Conservation (phyloP, 2,797 vertebrate genomes). For the Malacoraja senta region DNA sequence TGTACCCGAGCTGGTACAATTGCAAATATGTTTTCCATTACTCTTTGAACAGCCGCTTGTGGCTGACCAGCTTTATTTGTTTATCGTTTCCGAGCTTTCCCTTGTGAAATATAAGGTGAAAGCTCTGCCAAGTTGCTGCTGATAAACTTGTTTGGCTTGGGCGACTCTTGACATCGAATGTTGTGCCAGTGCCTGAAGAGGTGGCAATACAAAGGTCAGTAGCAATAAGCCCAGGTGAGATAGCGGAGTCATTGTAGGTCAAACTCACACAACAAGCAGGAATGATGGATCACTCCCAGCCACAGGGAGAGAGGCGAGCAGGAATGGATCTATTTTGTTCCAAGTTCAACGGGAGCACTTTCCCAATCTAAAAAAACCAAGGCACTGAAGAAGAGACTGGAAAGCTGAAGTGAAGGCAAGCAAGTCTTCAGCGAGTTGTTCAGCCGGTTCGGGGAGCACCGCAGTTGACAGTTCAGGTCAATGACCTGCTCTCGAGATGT, state of each 20-base stretch:
- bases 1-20: neutral
- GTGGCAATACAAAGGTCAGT: neutral
- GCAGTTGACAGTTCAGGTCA: no score
- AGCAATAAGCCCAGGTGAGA: neutral
- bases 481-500: neutral
- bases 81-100: neutral
- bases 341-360: neutral
- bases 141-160: conserved; percentile 20
- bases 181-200: neutral
- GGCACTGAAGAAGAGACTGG: no score
- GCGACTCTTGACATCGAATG: neutral
- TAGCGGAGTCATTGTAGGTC: conserved; percentile 15
- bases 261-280: neutral
- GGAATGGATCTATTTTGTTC: neutral
- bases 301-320: neutral
- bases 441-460: no score
- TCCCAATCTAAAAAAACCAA: no score
- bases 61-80: neutral
- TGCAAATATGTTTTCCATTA: no score
- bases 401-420: no score
- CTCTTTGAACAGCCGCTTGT: neutral
- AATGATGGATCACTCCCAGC: neutral
- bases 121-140: conserved; percentile 17
- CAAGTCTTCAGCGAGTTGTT: no score
- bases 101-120: neutral